Conservation (phyloP, 2,888 invertebrate genomes). For the Hirudinaria manillensis region DNA sequence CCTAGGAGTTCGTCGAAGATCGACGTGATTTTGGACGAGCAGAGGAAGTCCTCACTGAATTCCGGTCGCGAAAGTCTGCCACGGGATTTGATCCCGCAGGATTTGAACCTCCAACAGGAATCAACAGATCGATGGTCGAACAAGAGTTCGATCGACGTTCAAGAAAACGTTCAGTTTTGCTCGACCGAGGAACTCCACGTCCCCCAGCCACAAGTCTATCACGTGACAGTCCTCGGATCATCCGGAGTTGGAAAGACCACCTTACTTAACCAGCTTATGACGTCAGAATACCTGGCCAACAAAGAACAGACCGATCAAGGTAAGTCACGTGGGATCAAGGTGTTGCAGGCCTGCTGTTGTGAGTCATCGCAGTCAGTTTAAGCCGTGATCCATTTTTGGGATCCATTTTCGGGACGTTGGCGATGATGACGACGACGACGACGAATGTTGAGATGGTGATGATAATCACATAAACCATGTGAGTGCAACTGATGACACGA, state of each 20-base stretch:
- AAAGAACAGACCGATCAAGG: slow-evolving; percentile 28
- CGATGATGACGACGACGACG: too few species aligned
- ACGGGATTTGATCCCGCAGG: not conserved
- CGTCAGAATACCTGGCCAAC: slow-evolving; percentile 28
- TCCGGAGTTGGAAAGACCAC: slow-evolving; percentile 19
- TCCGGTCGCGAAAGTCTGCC: not conserved
- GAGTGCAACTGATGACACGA: too few species aligned
- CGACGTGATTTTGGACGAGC: not conserved
- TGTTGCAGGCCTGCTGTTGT: slow-evolving; percentile 3
- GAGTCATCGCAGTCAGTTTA: too few species aligned
- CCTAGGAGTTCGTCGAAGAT: slow-evolving; percentile 3
- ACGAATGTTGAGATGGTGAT: too few species aligned
- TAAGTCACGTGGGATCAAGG: not conserved
- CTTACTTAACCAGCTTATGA: slow-evolving; percentile 25
- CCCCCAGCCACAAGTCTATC: slow-evolving; percentile 6
- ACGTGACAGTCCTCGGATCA: slow-evolving; percentile 12
- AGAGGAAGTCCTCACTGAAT: slow-evolving; percentile 4
- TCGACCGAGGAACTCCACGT: not conserved
- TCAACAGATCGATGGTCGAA: slow-evolving; percentile 13
- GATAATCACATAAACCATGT: too few species aligned
- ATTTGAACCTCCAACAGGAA: not conserved
- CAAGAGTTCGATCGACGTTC: not conserved
- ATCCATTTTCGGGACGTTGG: too few species aligned
- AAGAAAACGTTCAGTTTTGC: not conserved
- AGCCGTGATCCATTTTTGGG: too few species aligned